phyloP scores from a whole-genome alignment of 2,797 vertebrate genomes.

The Myripristis jacobus region DNA sequence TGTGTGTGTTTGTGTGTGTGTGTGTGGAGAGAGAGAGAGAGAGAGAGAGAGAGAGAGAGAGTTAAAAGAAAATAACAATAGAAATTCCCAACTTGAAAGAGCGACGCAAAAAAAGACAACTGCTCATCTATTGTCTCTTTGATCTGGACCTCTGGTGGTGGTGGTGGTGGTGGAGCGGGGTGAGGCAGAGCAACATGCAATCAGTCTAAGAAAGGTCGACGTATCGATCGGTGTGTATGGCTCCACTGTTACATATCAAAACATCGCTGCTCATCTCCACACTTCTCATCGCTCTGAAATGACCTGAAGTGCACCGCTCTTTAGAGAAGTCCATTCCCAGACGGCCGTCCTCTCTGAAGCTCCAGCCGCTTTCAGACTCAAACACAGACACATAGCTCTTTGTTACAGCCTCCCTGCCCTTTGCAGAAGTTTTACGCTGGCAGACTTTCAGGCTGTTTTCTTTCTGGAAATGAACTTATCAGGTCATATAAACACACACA shows the following conservation, averaged over 20 bases:
- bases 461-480: constrained; percentile 45
- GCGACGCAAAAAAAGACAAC: constrained; percentile 6
- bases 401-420: constrained; percentile 53
- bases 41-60: constrained; percentile 13
- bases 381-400: constrained; percentile 60
- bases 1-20: not conserved
- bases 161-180: constrained; percentile 31
- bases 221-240: constrained; percentile 63
- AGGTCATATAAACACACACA: constrained; percentile 23
- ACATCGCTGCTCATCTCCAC: constrained; percentile 57
- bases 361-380: constrained; percentile 27
- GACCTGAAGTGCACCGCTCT: constrained; percentile 57
- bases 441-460: constrained; percentile 36
- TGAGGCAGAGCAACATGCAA: constrained; percentile 56
- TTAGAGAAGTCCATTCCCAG: constrained; percentile 47
- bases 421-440: constrained; percentile 39
- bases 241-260: constrained; percentile 68
- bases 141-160: constrained; percentile 53
- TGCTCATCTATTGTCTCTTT: not conserved
- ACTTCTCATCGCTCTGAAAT: constrained; percentile 37
- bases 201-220: constrained; percentile 60
- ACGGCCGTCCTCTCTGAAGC: constrained; percentile 24
- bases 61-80: constrained; percentile 16
- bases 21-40: constrained; percentile 13
- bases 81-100: constrained; percentile 37